Base-by-base conservation (phyloP, 2,113 vertebrate genomes). In the Hucho hucho region DNA sequence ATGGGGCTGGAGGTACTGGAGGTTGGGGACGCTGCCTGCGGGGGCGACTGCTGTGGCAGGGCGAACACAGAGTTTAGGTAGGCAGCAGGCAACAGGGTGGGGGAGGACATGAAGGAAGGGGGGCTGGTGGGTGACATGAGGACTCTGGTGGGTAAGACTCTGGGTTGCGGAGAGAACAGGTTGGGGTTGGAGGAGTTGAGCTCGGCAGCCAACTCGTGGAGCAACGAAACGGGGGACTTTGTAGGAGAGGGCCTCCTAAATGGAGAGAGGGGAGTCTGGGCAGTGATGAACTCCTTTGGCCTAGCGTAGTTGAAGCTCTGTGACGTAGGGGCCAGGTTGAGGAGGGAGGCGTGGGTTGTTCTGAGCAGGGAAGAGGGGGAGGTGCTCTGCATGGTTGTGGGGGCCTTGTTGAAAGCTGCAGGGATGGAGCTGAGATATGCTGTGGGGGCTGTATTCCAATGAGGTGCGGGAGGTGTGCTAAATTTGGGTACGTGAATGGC, bases 1-100 rank as follows among this genome's bases (percentile, higher is more conserved):
- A 97, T 96, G 25, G 96, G 92, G 64, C 92, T 92, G 0, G 97
- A 98, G 69, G 94, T 89, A 78, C 90, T 88, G 2, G 96, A 94
- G 65, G 92, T 88, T 0, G 96, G 92, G 26, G 94, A 94, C 73
- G 96, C 91, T 6, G 93, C 94, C 71, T 93, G 95, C 0, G 94
- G 90, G 47, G 96, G 96, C 0, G 96, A 96, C 70, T 97, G 95
- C 70, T 91, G 91, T 58, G 86, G 87, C 0, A 88, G 24, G 24
- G 93, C 20, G 0, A 83, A 80, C 2, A 90, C 12, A 25, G 82
- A 84, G 70, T 92, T 91, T 0, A 87, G 22, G 43, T 91, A 74
- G 0, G 92, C 72, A 0, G 86, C 74, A 2, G 88, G 79, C 1
- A 79, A 56, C 0, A 75, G 80, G 1, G 75, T 73, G 0, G 93